Base-by-base conservation (phyloP, 2,888 invertebrate genomes). In the Cephus pygmeus region DNA sequence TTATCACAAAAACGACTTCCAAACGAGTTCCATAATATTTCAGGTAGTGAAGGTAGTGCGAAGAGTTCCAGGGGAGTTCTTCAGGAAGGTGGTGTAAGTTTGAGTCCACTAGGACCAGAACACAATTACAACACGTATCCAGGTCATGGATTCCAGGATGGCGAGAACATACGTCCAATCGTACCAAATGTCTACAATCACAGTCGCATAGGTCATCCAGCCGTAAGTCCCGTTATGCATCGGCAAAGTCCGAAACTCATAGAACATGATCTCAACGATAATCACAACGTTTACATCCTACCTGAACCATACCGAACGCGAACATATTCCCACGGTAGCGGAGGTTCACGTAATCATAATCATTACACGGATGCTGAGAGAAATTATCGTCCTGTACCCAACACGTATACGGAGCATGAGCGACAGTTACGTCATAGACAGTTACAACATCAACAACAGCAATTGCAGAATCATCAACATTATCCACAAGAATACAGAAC, bases 301-400 rank as follows among this genome's bases (percentile, higher is more conserved):
- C 89, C 90, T 0, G 91, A 91, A 56, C 71, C 4, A 34, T 89
- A 88, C 81, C 90, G 91, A 6, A 81, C 82, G 33, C 90, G 91
- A 15, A 88, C 91, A 0, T 90, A 90, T 80, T 91, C 91, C 0
- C 91, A 91, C 73, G 91, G 91, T 3, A 90, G 89, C 23, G 87
- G 85, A 76, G 84, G 87, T 12, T 81, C 80, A 11, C 85, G 87
- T 0, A 82, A 83, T 23, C 85, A 87, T 12, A 80, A 80, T 68
- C 85, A 87, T 12, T 87, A 87, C 80, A 85, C 82, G 12, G 86
- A 89, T 9, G 81, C 75, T 12, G 90, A 91, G 31, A 85, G 88
- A 69, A 80, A 82, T 6, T 87, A 90, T 76, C 87, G 91, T 3
- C 87, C 87, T 4, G 82, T 89, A 11, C 88, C 90, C 4, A 91